These are phyloP conservation scores for Caenorhabditis becei DNA, from an alignment of 2,888 invertebrate genomes.

Conservation along the genomic window DNA sequence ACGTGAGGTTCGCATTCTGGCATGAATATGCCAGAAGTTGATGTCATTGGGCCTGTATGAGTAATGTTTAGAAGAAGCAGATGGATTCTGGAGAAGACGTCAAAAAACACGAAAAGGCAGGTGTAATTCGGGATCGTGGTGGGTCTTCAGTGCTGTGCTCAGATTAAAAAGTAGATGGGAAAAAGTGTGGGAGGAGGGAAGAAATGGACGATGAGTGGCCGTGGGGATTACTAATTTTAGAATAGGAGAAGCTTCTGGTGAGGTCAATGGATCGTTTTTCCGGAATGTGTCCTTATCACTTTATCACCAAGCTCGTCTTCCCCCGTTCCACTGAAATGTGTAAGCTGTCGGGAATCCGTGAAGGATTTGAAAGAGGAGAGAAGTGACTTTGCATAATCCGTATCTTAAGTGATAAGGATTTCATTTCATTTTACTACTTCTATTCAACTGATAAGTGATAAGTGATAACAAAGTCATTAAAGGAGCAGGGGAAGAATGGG, in stretches of 20 bases:
- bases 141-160: conserved; percentile 1
- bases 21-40: conserved; percentile 22
- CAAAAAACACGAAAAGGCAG: conserved; percentile 6
- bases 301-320: not conserved
- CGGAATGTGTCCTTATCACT: no score
- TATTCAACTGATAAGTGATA: not conserved
- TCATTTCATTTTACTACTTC: no score
- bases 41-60: conserved; percentile 34
- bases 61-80: conserved; percentile 5
- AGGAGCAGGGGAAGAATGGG: no score
- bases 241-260: not conserved
- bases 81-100: conserved; percentile 3
- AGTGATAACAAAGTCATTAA: conserved; percentile 1
- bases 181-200: conserved; percentile 13
- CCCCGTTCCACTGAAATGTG: conserved; percentile 2
- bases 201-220: not conserved
- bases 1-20: conserved; percentile 65
- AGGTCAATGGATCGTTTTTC: no score
- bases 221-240: conserved; percentile 11
- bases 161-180: conserved; percentile 22
- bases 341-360: conserved; percentile 27
- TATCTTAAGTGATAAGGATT: conserved; percentile 7
- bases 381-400: conserved; percentile 21
- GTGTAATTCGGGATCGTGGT: conserved; percentile 3
- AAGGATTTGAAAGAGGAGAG: conserved; percentile 14